Base-by-base conservation (phyloP, 2,888 invertebrate species). In the Tenodera sinensis region DNA sequence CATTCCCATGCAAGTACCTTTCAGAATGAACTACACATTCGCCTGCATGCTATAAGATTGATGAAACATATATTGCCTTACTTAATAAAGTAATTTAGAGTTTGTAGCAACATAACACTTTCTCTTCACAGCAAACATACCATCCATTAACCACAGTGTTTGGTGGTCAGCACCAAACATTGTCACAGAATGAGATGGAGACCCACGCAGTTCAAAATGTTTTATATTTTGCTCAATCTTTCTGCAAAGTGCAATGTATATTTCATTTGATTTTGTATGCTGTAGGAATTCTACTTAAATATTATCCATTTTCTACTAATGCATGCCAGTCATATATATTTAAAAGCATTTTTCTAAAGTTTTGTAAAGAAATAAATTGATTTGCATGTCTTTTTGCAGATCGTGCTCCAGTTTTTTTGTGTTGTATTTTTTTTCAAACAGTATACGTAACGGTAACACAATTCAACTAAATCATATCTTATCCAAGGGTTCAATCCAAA, bases 191-290 rank as follows among this genome's bases (percentile, higher is more conserved):
- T 42, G 34, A 85, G 47, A 25, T 42, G 47, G 47, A 85, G 85
- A n/a, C 14, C 25, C 34, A 42, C 30, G 85, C 85, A 85, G 42
- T 30, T 34, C 25, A 85, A 30, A 28, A 83, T 28, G 7, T 83
- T 83, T 47, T 83, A 88, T 83, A 83, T 28, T 54, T 84, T 83
- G 86, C n/a, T 86, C 54, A 86, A 54, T 4, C 54, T 71, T 85
- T 34, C 34, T 83, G 87, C 87, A 83, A 42, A 87, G 82, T 87
- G 87, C 87, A 87, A 87, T 87, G 87, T 87, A 87, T 87, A 86
- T 89, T 89, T 89, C 89, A 89, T 86, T 83, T 71, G 84, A 85
- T 89, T 89, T 89, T 89, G 89, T 89, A 89, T 88, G 88, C 89
- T 88, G 85, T 89, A 89, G 89, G 85, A 88, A 85, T 84, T 85